These are phyloP conservation scores for Phytoseiulus persimilis DNA, from an alignment of 2,888 invertebrate species.

Conservation along the genomic window DNA sequence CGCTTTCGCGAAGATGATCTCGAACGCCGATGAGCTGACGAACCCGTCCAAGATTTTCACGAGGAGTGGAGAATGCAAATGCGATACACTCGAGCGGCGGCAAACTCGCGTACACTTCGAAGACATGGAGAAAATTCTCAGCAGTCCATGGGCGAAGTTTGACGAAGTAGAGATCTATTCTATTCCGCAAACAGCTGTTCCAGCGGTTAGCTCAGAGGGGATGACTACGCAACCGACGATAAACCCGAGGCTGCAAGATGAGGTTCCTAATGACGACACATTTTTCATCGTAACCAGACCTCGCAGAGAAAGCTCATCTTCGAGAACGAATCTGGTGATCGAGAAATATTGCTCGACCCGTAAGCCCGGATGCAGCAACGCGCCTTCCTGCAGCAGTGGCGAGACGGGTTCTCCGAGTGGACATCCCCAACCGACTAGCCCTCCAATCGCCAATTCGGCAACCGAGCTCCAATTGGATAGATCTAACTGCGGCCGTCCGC, in stretches of 20 bases:
- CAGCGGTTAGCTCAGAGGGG: too few species aligned
- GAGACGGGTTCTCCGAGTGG: too few species aligned
- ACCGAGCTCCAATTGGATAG: too few species aligned
- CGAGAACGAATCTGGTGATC: neutral
- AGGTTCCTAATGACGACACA: too few species aligned
- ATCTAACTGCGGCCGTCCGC: too few species aligned
- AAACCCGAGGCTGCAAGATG: too few species aligned
- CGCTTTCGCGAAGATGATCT: neutral
- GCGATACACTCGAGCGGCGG: neutral
- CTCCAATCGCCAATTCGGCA: too few species aligned
- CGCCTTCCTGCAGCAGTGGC: neutral
- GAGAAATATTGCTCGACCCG: neutral
- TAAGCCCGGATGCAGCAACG: neutral
- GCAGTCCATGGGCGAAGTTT: conserved; percentile 20
- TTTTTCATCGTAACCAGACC: too few species aligned
- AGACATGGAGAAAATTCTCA: conserved; percentile 13
- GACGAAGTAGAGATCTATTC: conserved; percentile 7
- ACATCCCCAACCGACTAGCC: too few species aligned
- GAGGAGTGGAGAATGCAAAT: neutral
- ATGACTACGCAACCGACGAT: too few species aligned
- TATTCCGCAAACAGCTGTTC: too few species aligned
- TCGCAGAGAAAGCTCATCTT: too few species aligned
- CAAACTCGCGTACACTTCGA: neutral
- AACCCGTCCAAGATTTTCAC: conserved; percentile 7
- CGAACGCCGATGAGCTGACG: neutral